Evolutionary conservation across 2,797 vertebrate species (phyloP), one percentile per base, ranked within the genome.

Genomic region (Pipistrellus nathusii): DNA sequence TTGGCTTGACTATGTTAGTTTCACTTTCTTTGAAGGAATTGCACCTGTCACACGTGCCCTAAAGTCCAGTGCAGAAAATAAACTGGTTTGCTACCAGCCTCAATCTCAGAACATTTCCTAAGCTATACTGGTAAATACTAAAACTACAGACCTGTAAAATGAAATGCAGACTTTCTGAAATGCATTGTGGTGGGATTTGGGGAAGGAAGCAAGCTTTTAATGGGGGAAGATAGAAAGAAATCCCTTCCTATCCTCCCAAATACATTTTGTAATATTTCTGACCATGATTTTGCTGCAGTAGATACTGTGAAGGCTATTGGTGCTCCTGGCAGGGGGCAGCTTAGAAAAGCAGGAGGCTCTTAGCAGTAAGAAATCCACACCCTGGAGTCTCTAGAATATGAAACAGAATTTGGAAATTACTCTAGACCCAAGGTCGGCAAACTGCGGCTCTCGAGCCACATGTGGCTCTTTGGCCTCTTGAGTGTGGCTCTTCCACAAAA

Each of bases 11-110:
- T 98, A 97, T 96, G 97, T 98, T 98, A 98, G 98, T 98, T 98
- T 98, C 98, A 98, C 98, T 98, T 98, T 98, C 98, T 97, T 96
- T 97, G 97, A 98, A 97, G 97, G 98, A 98, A 98, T 97, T 98
- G 98, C 96, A 98, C 97, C 96, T 97, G 97, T 98, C 98, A 98
- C 98, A 98, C 98, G 96, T 90, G 0, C 98, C 98, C 97, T 98
- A 97, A 97, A 97, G 95, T 98, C 97, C 98, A 98, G 97, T 98
- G 98, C 98, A 98, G 97, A 98, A 98, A 98, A 98, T 96, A 97
- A 98, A 98, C 97, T 94, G 97, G 98, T 98, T 97, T 98, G 97
- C 96, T 98, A 98, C 97, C 98, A 98, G 98, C 96, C 96, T 98
- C 97, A 97, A 97, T 95, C 96, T 97, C 97, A 97, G 97, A 98